phyloP scores from a whole-genome alignment of 2,113 vertebrate genomes.

The Rhagologus leucostigma region DNA sequence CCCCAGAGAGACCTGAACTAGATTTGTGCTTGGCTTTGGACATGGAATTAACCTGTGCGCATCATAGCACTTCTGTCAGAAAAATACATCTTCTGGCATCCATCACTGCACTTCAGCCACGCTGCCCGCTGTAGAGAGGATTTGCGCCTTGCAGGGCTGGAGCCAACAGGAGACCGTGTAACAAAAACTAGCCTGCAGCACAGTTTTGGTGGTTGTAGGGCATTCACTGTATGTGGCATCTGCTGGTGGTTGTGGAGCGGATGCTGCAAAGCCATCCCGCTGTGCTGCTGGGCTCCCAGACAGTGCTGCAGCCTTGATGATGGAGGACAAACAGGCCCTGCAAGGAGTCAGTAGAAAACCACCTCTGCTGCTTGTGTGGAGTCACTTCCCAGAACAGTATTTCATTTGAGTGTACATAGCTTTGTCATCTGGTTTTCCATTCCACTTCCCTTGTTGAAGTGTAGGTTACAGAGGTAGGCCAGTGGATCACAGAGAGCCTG shows the following conservation, averaged over 20 bases:
- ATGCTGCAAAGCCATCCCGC: fast-evolving
- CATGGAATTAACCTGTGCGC: not conserved
- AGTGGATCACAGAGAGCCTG: not conserved
- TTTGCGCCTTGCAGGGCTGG: not conserved
- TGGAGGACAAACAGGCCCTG: not conserved
- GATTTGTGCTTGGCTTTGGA: not conserved
- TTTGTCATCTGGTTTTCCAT: not conserved
- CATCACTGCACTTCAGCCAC: not conserved
- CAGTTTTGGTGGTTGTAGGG: not conserved
- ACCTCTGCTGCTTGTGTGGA: not conserved
- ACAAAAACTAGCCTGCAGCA: not conserved
- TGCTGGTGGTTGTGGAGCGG: fast-evolving
- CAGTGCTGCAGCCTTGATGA: not conserved
- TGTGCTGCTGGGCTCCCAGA: fast-evolving
- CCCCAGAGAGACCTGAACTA: not conserved
- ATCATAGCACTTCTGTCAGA: not conserved
- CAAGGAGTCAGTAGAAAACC: not conserved
- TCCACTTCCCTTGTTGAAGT: not conserved
- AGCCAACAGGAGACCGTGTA: fast-evolving
- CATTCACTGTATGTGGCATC: fast-evolving
- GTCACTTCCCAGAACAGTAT: not conserved
- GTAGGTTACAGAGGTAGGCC: not conserved
- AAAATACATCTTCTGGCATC: not conserved
- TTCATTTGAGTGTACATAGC: not conserved
- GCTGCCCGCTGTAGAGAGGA: not conserved